phyloP scores from a whole-genome alignment of 2,797 vertebrate genomes.

The Lacerta bilineata region DNA sequence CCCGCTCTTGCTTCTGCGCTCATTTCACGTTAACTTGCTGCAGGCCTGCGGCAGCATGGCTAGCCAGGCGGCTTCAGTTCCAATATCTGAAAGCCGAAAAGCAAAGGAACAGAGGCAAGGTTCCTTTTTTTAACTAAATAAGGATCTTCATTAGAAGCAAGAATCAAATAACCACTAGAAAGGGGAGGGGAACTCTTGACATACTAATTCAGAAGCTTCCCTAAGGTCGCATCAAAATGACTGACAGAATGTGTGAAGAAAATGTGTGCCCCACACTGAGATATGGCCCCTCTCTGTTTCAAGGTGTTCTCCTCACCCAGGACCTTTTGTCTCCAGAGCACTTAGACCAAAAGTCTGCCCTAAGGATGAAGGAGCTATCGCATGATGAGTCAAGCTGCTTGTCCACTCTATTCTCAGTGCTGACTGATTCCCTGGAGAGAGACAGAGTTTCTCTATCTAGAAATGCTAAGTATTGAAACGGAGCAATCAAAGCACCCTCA shows the following conservation, averaged over 20 bases:
- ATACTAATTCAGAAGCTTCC: neutral
- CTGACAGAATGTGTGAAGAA: neutral
- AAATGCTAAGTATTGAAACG: too few relatives aligned
- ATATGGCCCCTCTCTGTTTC: neutral
- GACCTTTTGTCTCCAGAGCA: neutral
- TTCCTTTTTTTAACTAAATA: neutral
- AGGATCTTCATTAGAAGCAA: neutral
- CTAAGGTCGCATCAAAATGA: neutral
- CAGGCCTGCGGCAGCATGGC: neutral
- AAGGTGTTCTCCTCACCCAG: neutral
- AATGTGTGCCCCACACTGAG: neutral
- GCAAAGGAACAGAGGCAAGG: constrained; percentile 51
- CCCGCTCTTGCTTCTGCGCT: constrained; percentile 58
- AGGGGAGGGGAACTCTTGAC: neutral
- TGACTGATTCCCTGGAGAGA: neutral
- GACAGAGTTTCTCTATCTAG: too few relatives aligned
- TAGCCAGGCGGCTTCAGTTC: constrained; percentile 54
- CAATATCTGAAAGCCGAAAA: constrained; percentile 61
- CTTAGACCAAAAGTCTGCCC: neutral
- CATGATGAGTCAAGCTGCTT: neutral
- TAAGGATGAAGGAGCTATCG: neutral
- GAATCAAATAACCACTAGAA: neutral
- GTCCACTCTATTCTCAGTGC: neutral
- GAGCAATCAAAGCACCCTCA: too few relatives aligned
- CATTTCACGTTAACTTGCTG: constrained; percentile 62